phyloP scores from a whole-genome alignment of 2,113 vertebrate species.

The Phrynosoma platyrhinos region DNA sequence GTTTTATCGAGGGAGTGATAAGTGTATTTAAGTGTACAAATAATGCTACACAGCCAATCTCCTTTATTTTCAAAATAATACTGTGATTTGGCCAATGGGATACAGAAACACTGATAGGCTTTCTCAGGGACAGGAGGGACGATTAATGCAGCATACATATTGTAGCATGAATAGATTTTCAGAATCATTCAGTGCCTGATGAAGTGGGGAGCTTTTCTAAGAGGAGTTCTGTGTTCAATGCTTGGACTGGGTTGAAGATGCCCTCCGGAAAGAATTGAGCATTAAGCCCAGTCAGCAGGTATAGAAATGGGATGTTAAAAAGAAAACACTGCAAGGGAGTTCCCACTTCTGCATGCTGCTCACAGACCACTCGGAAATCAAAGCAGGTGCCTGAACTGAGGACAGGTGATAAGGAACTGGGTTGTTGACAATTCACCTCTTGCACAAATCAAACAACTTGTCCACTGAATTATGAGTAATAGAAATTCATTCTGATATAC shows the following conservation, averaged over 20 bases:
- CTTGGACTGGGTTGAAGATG: neutral
- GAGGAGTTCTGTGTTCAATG: neutral
- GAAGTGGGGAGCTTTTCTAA: neutral
- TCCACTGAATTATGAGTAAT: neutral
- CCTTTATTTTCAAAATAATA: neutral
- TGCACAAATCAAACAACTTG: conserved; percentile 24
- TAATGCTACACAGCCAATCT: neutral
- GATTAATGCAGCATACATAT: neutral
- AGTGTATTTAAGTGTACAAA: neutral
- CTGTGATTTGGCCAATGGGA: neutral
- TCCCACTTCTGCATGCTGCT: neutral
- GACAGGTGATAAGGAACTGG: neutral
- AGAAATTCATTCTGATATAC: neutral
- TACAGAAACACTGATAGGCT: too few relatives aligned
- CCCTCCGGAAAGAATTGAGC: neutral
- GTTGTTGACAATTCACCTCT: conserved; percentile 42
- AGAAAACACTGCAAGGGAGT: too few relatives aligned
- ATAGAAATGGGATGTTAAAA: neutral
- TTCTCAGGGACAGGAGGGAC: too few relatives aligned
- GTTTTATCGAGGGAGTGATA: neutral
- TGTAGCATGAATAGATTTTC: neutral
- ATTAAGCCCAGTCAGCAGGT: neutral
- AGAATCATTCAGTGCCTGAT: neutral
- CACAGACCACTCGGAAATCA: conserved; percentile 20
- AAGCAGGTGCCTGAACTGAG: neutral